Evolutionary conservation across 30 jellyfish, hydroid and myxozoan species (phyloP), one percentile per base, ranked within the genome.

Genomic region (Aurelia coerulea): DNA sequence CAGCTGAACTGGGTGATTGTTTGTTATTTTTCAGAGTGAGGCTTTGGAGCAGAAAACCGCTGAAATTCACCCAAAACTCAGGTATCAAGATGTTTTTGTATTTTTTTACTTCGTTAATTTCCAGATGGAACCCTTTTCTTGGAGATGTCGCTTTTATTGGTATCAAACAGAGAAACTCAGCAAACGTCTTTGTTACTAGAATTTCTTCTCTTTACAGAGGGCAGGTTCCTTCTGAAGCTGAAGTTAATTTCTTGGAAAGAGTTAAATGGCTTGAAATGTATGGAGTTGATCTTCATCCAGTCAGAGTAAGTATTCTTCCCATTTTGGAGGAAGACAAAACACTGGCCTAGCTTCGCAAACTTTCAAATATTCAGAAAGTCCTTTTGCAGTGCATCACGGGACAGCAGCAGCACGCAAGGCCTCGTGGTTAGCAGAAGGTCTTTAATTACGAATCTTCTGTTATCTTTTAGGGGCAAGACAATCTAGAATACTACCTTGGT

Each of bases 231-330:
- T 76, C 99, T 19, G 99, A 90, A 29, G 93, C 98, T 2, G 99
- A 95, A 65, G 58, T 76, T 15, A 95, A 95, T 64, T 95, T 95
- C 68, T 88, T 95, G 52, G 99, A 95, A 67, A 97, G 98, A 73
- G 99, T 95, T 32, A 95, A 95, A 81, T 95, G 99, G 99, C 81
- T 90, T 69, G 99, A 95, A 60, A 95, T 95, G 99, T 95, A 95
- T 73, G 99, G 99, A 32, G 98, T 95, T 65, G 99, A 95, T 42
- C 85, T 95, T 62, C 96, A 95, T 80, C 98, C 98, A 12, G 99
- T 95, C 16, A 86, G 89, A 84, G 97, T 89, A 54, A 62, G 74
- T 42, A 37, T 37, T 33, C 15, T 75, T 15, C 6, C 17, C 0
- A 19, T 68, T 68, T 29, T 6, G n/a, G n/a, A n/a, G 29, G 29